Percentiles rank a stretch among this genome's conserved stretches.
phyloP scores from a whole-genome alignment of 53 echinoderm and acorn worm species.

The Astropecten irregularis region DNA sequence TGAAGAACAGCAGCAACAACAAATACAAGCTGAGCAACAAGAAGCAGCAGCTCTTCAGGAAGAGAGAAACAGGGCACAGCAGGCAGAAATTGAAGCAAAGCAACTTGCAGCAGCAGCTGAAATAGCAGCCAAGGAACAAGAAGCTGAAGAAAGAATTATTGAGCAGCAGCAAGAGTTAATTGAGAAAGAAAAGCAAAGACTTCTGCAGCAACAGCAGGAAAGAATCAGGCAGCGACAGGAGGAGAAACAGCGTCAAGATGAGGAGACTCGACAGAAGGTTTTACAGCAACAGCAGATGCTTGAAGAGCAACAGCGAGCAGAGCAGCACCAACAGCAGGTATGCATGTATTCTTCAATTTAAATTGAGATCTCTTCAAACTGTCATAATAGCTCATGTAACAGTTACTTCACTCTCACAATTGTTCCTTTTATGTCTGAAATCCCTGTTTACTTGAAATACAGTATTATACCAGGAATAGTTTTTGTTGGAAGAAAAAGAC shows the following conservation, averaged over 20 bases:
- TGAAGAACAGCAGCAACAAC: constrained; percentile 11
- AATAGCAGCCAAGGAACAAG: constrained; percentile 53
- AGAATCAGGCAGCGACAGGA: constrained; percentile 80
- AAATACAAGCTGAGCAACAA: constrained; percentile 6
- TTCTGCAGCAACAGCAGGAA: constrained; percentile 96
- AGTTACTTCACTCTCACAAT: too few species aligned
- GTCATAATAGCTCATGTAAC: too few species aligned
- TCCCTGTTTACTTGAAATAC: too few species aligned
- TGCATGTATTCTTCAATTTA: too few species aligned
- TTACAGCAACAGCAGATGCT: constrained; percentile 89
- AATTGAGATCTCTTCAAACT: too few species aligned
- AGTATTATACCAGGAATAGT: too few species aligned
- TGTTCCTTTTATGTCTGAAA: too few species aligned
- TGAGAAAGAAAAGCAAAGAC: constrained; percentile 86
- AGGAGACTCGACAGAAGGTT: constrained; percentile 79
- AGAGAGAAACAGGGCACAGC: constrained; percentile 8
- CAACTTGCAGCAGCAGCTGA: constrained; percentile 53
- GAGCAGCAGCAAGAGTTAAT: constrained; percentile 86
- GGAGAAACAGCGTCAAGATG: constrained; percentile 84
- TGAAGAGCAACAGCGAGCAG: constrained; percentile 68
- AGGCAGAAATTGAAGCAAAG: constrained; percentile 24
- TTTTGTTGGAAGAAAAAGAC: too few species aligned
- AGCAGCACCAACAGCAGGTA: constrained; percentile 56
- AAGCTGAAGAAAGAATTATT: constrained; percentile 62
- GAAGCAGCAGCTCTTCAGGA: constrained; percentile 27